Conservation (phyloP, 1,140 invertebrate species). For the Piezodorus guildinii region DNA sequence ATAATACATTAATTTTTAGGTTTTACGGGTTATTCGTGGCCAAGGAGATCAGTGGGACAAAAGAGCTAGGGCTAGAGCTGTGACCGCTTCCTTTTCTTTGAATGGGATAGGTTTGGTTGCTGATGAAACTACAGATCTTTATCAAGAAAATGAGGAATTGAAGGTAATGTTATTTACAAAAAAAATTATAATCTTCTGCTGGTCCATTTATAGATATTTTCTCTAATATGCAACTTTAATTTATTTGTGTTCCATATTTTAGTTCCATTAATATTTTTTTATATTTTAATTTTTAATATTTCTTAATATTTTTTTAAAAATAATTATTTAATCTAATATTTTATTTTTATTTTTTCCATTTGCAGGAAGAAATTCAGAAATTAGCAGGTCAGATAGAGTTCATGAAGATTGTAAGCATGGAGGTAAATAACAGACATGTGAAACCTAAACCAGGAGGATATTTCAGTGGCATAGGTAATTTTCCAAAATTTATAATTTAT, state of each 20-base stretch:
- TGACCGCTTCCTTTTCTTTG: slow-evolving; percentile 71
- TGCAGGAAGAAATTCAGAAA: slow-evolving; percentile 78
- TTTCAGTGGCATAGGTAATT: slow-evolving; percentile 39
- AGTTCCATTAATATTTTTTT: no score
- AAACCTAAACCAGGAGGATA: slow-evolving; percentile 70
- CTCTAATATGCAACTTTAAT: no score
- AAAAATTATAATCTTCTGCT: no score
- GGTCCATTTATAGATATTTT: no score
- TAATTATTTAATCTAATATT: background rate
- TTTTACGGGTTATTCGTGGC: slow-evolving; percentile 63
- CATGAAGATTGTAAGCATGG: slow-evolving; percentile 87
- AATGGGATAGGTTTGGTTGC: slow-evolving; percentile 68
- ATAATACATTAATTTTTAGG: slow-evolving; percentile 39
- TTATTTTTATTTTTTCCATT: no score
- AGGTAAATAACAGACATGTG: slow-evolving; percentile 77
- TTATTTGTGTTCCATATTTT: no score
- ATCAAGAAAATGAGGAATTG: slow-evolving; percentile 80
- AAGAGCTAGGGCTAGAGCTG: slow-evolving; percentile 58
- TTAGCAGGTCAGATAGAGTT: slow-evolving; percentile 81
- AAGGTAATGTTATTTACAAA: slow-evolving; percentile 44
- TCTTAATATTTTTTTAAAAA: background rate
- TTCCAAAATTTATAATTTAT: no score
- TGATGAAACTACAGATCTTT: slow-evolving; percentile 71
- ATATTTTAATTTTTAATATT: background rate
- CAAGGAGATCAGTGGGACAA: slow-evolving; percentile 80